These are phyloP conservation scores for Chelon labrosus DNA, from an alignment of 2,797 vertebrate genomes.

Conservation along the genomic window DNA sequence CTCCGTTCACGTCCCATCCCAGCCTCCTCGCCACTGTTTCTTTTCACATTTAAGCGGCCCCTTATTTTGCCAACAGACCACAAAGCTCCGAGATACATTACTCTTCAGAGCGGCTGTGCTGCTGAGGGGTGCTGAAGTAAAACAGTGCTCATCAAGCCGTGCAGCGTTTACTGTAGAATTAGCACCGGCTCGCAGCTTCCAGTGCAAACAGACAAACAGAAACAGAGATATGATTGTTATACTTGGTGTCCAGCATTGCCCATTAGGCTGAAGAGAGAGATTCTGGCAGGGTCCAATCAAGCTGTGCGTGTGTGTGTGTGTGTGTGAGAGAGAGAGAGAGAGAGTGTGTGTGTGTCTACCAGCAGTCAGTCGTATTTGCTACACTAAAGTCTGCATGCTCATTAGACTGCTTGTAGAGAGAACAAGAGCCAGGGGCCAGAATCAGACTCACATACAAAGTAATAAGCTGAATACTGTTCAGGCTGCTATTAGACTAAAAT, in stretches of 20 bases:
- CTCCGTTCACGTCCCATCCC: constrained; percentile 12
- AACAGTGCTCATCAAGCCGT: constrained; percentile 40
- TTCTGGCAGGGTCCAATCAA: constrained; percentile 59
- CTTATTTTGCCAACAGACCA: constrained; percentile 39
- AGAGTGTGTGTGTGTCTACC: too few species aligned
- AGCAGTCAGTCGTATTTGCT: constrained; percentile 32
- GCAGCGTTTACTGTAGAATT: constrained; percentile 53
- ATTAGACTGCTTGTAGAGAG: constrained; percentile 59
- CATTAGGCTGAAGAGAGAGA: constrained; percentile 69
- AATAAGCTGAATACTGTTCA: constrained; percentile 5
- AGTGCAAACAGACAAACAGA: constrained; percentile 67
- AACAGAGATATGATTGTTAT: constrained; percentile 65
- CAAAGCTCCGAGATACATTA: constrained; percentile 26
- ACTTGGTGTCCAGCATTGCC: constrained; percentile 68
- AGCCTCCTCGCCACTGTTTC: background rate
- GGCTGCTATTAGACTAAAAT: constrained; percentile 35
- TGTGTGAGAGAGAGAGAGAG: background rate
- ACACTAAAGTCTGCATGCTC: constrained; percentile 53
- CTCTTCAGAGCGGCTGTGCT: constrained; percentile 3
- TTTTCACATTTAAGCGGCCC: constrained; percentile 20
- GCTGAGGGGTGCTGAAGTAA: constrained; percentile 28
- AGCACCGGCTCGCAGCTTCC: constrained; percentile 46
- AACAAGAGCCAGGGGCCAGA: constrained; percentile 41
- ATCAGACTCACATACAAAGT: constrained; percentile 1
- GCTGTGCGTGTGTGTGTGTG: constrained; percentile 10